Percentiles rank a stretch among this genome's conserved stretches.
phyloP scores from a whole-genome alignment of 2,888 invertebrate genomes.

The Noctua fimbriata region DNA sequence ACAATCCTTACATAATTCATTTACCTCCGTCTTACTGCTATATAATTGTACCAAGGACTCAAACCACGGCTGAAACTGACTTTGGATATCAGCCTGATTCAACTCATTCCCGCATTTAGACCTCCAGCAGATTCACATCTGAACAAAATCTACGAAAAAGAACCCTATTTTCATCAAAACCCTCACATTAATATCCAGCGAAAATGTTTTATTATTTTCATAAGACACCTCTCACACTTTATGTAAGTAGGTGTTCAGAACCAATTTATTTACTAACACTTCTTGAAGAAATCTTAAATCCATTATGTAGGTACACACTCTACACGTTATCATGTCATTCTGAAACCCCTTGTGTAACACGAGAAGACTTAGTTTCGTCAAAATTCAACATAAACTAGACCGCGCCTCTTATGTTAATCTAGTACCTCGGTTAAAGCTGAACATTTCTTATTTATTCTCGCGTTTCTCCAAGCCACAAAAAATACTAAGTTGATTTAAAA shows the following conservation, averaged over 20 bases:
- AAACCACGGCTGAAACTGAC: neutral
- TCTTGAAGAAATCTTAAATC: conserved; percentile 40
- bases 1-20: too few species aligned
- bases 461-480: conserved; percentile 42
- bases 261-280: conserved; percentile 36
- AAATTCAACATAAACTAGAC: conserved; percentile 52
- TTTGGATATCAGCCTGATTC: too few species aligned
- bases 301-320: conserved; percentile 37
- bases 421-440: conserved; percentile 35
- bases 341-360: conserved; percentile 34
- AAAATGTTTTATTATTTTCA: conserved; percentile 3
- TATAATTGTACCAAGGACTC: neutral
- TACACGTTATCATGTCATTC: conserved; percentile 35
- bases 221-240: neutral
- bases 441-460: conserved; percentile 52
- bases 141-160: neutral
- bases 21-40: neutral
- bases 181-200: neutral
- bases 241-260: conserved; percentile 14
- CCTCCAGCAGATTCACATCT: too few species aligned
- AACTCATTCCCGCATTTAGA: neutral
- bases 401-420: conserved; percentile 61
- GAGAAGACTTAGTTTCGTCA: conserved; percentile 41
- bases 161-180: neutral
- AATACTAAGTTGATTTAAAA: conserved; percentile 57